Percentiles rank a stretch among this genome's conserved stretches.
These are phyloP conservation scores for Talpa occidentalis DNA, from an alignment of 2,113 vertebrate genomes.

Conservation along the genomic window DNA sequence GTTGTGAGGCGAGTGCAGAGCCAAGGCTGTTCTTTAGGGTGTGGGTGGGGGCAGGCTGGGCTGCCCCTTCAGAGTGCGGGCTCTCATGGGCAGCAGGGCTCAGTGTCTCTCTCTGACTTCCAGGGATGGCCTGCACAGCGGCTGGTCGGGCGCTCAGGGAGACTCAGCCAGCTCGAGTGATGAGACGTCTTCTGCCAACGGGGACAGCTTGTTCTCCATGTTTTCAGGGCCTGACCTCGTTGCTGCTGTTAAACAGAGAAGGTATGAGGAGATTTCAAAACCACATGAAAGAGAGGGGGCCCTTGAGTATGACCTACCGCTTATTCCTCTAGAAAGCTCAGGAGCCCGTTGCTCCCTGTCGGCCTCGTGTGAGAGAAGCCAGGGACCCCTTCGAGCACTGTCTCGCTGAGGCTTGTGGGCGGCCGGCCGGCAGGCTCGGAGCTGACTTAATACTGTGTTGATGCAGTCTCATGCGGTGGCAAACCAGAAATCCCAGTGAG, in stretches of 20 bases:
- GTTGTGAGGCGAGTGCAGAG: neutral
- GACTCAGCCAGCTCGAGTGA: constrained; percentile 98
- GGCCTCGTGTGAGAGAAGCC: neutral
- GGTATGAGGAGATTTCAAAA: constrained; percentile 84
- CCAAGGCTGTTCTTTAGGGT: neutral
- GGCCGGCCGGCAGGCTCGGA: neutral
- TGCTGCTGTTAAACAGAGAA: constrained; percentile 97
- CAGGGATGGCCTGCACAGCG: constrained; percentile 93
- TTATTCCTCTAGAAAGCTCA: neutral
- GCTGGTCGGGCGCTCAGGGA: constrained; percentile 97
- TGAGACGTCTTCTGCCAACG: constrained; percentile 97
- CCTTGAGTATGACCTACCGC: neutral
- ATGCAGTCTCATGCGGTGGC: too few relatives aligned
- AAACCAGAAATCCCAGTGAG: too few relatives aligned
- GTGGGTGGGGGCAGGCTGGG: neutral
- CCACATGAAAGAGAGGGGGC: neutral
- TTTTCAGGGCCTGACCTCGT: constrained; percentile 99
- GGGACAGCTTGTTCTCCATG: constrained; percentile 99
- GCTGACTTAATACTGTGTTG: neutral
- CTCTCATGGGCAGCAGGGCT: neutral
- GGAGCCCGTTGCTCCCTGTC: neutral
- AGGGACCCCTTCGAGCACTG: neutral
- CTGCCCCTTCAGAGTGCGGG: neutral
- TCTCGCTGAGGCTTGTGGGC: neutral
- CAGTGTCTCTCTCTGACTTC: constrained; percentile 66